These are phyloP conservation scores for Poeciliopsis paucimaculata DNA, from an alignment of 2,797 vertebrate genomes.

Conservation along the genomic window DNA sequence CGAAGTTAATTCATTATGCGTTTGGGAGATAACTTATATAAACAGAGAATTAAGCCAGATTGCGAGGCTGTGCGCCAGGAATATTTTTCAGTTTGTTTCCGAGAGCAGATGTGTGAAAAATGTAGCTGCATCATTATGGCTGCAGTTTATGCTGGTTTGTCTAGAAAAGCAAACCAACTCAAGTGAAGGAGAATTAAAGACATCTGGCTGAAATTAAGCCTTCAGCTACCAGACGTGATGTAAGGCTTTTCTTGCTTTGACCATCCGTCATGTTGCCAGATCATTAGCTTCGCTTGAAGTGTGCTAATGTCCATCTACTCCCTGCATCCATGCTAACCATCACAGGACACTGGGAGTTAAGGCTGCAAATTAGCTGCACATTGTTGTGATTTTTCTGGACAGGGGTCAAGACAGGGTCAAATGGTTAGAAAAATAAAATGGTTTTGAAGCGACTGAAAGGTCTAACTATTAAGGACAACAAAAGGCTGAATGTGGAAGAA, in stretches of 20 bases:
- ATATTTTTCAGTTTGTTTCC: background rate
- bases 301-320: background rate
- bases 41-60: background rate
- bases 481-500: background rate
- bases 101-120: background rate
- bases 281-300: background rate
- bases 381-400: background rate
- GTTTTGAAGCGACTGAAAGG: conserved; percentile 6
- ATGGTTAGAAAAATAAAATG: conserved; percentile 1
- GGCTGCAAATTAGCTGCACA: conserved; percentile 9
- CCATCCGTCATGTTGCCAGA: conserved; percentile 17
- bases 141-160: background rate
- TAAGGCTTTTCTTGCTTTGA: conserved; percentile 9
- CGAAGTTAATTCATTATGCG: background rate
- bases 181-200: background rate
- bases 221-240: conserved; percentile 5
- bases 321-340: background rate
- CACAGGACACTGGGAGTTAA: background rate
- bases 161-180: background rate
- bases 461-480: background rate
- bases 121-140: background rate
- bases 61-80: background rate
- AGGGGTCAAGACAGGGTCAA: conserved; percentile 8
- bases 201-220: conserved; percentile 9
- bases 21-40: background rate